phyloP scores from a whole-genome alignment of 2,888 invertebrate species.

The Philereme transversata region DNA sequence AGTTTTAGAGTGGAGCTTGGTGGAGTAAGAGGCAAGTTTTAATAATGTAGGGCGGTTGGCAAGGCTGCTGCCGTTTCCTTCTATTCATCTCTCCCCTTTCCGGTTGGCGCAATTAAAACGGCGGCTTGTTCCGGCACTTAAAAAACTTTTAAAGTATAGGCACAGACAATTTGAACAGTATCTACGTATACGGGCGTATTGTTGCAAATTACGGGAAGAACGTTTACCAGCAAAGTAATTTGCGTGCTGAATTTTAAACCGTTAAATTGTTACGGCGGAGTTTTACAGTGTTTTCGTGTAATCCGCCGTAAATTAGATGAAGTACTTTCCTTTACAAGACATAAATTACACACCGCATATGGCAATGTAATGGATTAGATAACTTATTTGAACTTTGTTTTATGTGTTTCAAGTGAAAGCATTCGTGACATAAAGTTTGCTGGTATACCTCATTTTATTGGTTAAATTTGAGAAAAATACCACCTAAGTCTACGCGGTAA shows the following conservation, averaged over 20 bases:
- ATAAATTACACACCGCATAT: constrained; percentile 1
- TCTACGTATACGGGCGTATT: constrained; percentile 58
- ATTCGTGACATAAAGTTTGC: too few relatives aligned
- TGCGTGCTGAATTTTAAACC: constrained; percentile 41
- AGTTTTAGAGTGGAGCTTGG: constrained; percentile 65
- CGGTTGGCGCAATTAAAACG: constrained; percentile 82
- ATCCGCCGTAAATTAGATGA: constrained; percentile 26
- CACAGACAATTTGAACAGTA: constrained; percentile 70
- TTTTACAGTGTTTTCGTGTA: constrained; percentile 32
- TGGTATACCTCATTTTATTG: too few relatives aligned
- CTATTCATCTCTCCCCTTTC: constrained; percentile 82
- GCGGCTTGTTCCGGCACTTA: constrained; percentile 80
- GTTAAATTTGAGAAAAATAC: too few relatives aligned
- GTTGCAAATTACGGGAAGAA: constrained; percentile 59
- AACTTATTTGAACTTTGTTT: constrained; percentile 20
- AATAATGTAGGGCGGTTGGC: constrained; percentile 81
- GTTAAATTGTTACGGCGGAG: constrained; percentile 32
- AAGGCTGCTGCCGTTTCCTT: constrained; percentile 77
- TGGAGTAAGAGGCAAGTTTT: constrained; percentile 79
- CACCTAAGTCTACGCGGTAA: too few relatives aligned
- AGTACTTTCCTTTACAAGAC: constrained; percentile 22
- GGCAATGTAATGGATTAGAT: constrained; percentile 15
- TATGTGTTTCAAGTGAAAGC: constrained; percentile 1
- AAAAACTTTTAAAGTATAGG: constrained; percentile 79
- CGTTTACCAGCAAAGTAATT: constrained; percentile 50